Evolutionary conservation across 2,888 invertebrate genomes (phyloP), one percentile per base, ranked within the genome.

Genomic region (Ormyrus pomaceus): DNA sequence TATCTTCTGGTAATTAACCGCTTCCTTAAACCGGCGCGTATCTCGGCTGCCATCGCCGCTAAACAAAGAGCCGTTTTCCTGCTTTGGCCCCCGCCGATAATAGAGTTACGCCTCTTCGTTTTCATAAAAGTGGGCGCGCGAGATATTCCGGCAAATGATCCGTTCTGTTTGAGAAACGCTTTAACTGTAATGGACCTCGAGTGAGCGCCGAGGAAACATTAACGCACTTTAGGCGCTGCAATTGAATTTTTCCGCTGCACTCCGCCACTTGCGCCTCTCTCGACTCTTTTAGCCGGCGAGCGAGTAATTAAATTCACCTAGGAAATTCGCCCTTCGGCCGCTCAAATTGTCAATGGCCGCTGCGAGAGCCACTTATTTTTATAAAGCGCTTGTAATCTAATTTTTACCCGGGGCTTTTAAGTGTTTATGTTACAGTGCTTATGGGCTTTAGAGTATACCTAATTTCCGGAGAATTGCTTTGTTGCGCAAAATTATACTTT

Each of bases 1-100:
- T 64, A 87, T 87, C 87, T 87, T 84, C 85, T 83, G 87, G 86
- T 88, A 88, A 88, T 88, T 88, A 88, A 88, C 86, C 87, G 87
- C 87, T 88, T 88, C 88, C 88, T 88, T 86, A 86, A 88, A 86
- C 86, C 86, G 83, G 85, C 85, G 84, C 87, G 86, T 87, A 86
- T 87, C 87, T 87, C 85, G 86, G 85, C 34, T 77, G 84, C 83
- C 83, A 85, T 86, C 87, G 80, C 77, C 83, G 50, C 78, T 80
- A 84, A 86, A 87, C 86, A 85, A 87, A 87, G 85, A 85, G 83
- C 81, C 78, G 82, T 83, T 73, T 71, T 70, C 81, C 65, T 65
- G 55, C 50, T 56, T 19, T 53, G 48, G 13, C 70, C 7, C 69
- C 50, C 62, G 58, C 65, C 56, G 56, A 50, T 64, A 69, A 69